Evolutionary conservation across 2,888 invertebrate genomes (phyloP), one percentile per base, ranked within the genome.

Genomic region (Ophraella communa): DNA sequence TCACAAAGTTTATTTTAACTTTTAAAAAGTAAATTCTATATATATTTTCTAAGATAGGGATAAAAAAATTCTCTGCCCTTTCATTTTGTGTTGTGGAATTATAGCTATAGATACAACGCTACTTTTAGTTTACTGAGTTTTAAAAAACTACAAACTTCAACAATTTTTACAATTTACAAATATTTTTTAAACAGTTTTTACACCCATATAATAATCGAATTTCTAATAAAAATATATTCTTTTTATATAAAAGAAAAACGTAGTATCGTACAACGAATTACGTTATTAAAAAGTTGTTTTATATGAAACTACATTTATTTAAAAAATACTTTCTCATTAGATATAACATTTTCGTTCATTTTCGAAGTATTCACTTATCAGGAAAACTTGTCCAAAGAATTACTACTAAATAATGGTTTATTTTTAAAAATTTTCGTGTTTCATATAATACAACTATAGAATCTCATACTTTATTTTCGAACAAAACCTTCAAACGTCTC

Each of bases 121-220:
- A 51, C 10, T 27, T 17, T 24, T 24, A 10, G 17, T 24, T 27
- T 49, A 33, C 35, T 57, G 30, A 33, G 17, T 49, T 23, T 42
- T 4, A 57, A 47, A 49, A 47, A 20, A 20, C 42, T 47, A 57
- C 47, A 33, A 57, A 47, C 33, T 35, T 49, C 49, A 47, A 57
- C 57, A 57, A 57, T 49, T 47, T 57, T 57, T 57, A 57, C 57
- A 57, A 57, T 35, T 57, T 57, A 57, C 57, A 57, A 57, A 57
- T 57, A 57, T 57, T 57, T 57, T 57, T 47, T 33, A 57, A 45
- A 33, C n/a, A 33, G 33, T 57, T 57, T 57, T 57, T 57, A 57
- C 47, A 57, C 21, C 33, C 33, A 57, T 42, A 54, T 21, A 57
- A 35, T 35, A 57, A 57, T 57, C 57, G 57, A 57, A 47, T 57